A percentile compares a stretch with the other conserved stretches of the same genome.
Conservation (phyloP, 1,140 invertebrate genomes). For the Micrasema longulum region DNA sequence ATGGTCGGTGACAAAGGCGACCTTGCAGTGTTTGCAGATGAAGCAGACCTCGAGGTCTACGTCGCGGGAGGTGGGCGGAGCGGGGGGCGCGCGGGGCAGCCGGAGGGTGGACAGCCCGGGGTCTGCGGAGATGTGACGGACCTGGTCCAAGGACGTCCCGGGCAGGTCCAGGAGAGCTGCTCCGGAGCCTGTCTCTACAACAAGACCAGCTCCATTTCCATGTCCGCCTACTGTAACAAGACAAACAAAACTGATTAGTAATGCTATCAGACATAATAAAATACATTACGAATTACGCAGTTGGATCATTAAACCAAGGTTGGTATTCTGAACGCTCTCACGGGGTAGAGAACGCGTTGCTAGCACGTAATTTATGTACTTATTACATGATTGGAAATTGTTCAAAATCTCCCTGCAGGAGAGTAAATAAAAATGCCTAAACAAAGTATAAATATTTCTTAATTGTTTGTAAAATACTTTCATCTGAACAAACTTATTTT, state of each 20-base stretch:
- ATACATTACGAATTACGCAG: no score
- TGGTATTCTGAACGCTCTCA: no score
- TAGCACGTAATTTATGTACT: no score
- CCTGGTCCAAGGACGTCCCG: conserved; percentile 73
- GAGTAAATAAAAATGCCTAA: no score
- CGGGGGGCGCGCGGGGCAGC: conserved; percentile 68
- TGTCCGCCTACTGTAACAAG: conserved; percentile 49
- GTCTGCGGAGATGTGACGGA: conserved; percentile 74
- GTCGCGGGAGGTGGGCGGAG: conserved; percentile 67
- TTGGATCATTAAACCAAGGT: no score
- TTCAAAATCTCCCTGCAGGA: no score
- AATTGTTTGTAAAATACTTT: no score
- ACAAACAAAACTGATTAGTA: conserved; percentile 25
- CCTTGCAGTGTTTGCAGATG: conserved; percentile 87
- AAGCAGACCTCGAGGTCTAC: conserved; percentile 83
- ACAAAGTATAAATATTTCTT: no score
- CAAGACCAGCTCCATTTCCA: conserved; percentile 61
- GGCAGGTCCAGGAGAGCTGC: conserved; percentile 74
- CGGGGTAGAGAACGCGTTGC: no score
- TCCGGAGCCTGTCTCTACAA: conserved; percentile 69
- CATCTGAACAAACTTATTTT: no score
- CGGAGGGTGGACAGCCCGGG: conserved; percentile 75
- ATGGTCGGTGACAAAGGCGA: conserved; percentile 82
- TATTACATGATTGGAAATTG: no score
- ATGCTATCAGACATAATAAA: no score